phyloP scores from a whole-genome alignment of 2,797 vertebrate species.

The Melanogrammus aeglefinus region DNA sequence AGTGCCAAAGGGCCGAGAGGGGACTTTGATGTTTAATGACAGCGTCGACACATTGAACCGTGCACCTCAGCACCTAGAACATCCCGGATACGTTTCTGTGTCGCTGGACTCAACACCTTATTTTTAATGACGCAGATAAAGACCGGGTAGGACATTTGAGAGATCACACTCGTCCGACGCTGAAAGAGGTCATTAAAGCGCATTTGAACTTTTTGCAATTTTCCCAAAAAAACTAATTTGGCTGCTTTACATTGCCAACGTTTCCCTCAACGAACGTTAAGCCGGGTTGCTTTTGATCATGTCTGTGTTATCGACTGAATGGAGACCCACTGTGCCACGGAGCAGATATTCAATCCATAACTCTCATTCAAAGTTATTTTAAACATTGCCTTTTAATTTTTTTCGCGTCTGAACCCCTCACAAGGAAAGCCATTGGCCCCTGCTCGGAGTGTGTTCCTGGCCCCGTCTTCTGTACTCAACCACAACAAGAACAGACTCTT shows the following conservation, averaged over 20 bases:
- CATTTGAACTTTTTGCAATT: neutral
- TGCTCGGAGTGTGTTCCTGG: neutral
- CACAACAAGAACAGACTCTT: neutral
- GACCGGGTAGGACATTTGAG: neutral
- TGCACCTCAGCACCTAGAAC: neutral
- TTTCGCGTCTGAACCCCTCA: no score
- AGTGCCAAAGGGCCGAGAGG: neutral
- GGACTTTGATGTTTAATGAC: neutral
- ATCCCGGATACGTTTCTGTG: neutral
- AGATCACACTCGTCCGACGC: neutral
- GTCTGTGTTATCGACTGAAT: neutral
- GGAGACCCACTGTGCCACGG: neutral
- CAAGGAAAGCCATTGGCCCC: neutral
- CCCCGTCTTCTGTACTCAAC: neutral
- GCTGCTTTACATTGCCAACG: neutral
- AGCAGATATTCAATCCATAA: neutral
- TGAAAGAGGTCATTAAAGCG: neutral
- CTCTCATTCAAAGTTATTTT: neutral
- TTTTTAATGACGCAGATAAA: no score
- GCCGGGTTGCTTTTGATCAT: neutral
- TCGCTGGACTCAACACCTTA: neutral
- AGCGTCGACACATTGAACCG: neutral
- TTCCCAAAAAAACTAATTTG: neutral
- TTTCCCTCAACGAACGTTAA: neutral
- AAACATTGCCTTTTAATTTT: no score